These are phyloP conservation scores for Scalopus aquaticus DNA, from an alignment of 2,113 vertebrate genomes.

Conservation along the genomic window DNA sequence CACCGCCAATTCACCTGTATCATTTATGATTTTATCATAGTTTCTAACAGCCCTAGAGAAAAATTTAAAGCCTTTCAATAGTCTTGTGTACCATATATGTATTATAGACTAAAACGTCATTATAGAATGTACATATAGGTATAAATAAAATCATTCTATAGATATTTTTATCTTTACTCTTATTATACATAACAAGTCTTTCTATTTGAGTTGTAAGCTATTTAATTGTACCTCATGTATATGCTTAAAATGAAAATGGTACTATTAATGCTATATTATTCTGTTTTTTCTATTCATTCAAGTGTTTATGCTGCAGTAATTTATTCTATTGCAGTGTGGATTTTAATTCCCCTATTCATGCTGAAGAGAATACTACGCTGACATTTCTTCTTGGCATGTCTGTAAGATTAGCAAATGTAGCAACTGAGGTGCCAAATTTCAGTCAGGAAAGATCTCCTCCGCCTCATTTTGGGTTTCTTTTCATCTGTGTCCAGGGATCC, in stretches of 20 bases:
- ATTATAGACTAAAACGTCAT: neutral
- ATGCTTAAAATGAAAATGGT: neutral
- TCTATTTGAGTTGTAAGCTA: neutral
- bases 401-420: constrained; percentile 44
- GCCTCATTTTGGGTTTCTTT: constrained; percentile 25
- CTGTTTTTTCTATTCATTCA: neutral
- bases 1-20: too few relatives aligned
- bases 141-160: neutral
- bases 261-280: neutral
- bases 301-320: neutral
- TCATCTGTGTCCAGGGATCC: neutral
- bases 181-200: neutral
- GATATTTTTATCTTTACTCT: neutral
- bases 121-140: neutral
- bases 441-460: neutral
- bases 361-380: neutral
- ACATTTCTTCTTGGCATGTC: neutral
- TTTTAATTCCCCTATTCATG: neutral
- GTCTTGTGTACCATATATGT: neutral
- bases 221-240: neutral
- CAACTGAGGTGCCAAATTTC: constrained; percentile 30
- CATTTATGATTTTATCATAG: neutral
- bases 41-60: neutral
- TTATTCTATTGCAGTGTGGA: neutral
- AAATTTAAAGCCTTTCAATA: neutral